These are phyloP conservation scores for Danio choprae DNA, from an alignment of 2,797 vertebrate species.

Conservation along the genomic window DNA sequence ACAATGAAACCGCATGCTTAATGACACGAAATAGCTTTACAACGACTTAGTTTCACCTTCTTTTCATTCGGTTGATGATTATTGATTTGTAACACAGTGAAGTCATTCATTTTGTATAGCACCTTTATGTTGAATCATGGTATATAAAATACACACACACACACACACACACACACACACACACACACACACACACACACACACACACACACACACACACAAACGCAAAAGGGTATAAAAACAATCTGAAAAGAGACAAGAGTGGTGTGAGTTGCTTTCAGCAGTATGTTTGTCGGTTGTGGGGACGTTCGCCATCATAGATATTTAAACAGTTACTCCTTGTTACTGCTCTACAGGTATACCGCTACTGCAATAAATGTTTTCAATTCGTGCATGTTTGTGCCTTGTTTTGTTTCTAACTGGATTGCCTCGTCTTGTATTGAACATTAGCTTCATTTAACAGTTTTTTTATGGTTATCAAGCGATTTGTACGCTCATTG, in stretches of 20 bases:
- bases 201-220: no score
- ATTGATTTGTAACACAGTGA: slow-evolving; percentile 86
- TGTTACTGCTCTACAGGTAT: slow-evolving; percentile 99
- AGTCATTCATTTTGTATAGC: slow-evolving; percentile 90
- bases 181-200: slow-evolving; percentile 51
- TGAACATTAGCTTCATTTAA: background rate
- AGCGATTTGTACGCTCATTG: background rate
- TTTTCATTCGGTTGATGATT: slow-evolving; percentile 78
- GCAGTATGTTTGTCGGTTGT: slow-evolving; percentile 96
- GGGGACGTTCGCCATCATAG: slow-evolving; percentile 97
- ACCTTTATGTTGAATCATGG: slow-evolving; percentile 87
- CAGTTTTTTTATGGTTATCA: background rate
- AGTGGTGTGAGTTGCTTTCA: slow-evolving; percentile 95
- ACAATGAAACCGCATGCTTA: slow-evolving; percentile 92
- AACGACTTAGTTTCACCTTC: slow-evolving; percentile 81
- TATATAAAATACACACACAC: slow-evolving; percentile 71
- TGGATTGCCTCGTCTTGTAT: background rate
- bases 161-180: no score
- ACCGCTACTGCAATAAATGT: slow-evolving; percentile 99
- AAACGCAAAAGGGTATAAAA: slow-evolving; percentile 57
- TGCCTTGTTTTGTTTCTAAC: slow-evolving; percentile 66
- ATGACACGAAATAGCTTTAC: slow-evolving; percentile 83
- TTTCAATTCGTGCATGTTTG: slow-evolving; percentile 87
- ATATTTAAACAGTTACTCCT: slow-evolving; percentile 99
- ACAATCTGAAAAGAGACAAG: slow-evolving; percentile 72